phyloP scores from a whole-genome alignment of 2,797 vertebrate genomes.

The Poecilia gillii region DNA sequence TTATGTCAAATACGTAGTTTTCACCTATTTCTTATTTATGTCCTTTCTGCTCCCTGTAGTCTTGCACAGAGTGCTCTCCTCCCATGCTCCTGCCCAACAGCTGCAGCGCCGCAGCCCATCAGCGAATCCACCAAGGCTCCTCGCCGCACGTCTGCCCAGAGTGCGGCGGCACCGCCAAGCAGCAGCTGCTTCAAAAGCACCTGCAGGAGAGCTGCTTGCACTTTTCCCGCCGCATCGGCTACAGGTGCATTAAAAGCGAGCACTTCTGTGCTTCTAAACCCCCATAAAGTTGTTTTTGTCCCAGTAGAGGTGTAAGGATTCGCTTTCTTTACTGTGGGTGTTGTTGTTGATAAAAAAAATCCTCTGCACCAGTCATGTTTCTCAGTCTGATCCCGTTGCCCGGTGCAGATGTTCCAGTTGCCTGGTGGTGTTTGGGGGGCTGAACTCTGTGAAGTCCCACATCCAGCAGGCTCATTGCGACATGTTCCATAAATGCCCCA shows the following conservation, averaged over 20 bases:
- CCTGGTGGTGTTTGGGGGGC: constrained; percentile 92
- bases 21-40: neutral
- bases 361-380: neutral
- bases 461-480: constrained; percentile 96
- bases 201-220: constrained; percentile 90
- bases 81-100: constrained; percentile 92
- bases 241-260: constrained; percentile 77
- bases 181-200: constrained; percentile 84
- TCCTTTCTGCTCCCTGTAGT: constrained; percentile 66
- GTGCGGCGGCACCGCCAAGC: constrained; percentile 87
- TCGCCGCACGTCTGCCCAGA: constrained; percentile 92
- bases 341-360: neutral
- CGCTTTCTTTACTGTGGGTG: neutral
- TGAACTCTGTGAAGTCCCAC: constrained; percentile 95
- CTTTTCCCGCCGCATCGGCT: constrained; percentile 92
- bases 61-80: constrained; percentile 88
- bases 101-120: constrained; percentile 90
- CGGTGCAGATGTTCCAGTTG: constrained; percentile 91
- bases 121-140: constrained; percentile 88
- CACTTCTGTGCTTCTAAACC: neutral
- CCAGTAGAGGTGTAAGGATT: neutral
- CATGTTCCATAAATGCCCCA: constrained; percentile 96
- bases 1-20: neutral
- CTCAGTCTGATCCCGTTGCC: neutral
- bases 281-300: neutral